Evolutionary conservation across 1,140 invertebrate genomes (phyloP).

Genomic region (Temnothorax nylanderi): DNA sequence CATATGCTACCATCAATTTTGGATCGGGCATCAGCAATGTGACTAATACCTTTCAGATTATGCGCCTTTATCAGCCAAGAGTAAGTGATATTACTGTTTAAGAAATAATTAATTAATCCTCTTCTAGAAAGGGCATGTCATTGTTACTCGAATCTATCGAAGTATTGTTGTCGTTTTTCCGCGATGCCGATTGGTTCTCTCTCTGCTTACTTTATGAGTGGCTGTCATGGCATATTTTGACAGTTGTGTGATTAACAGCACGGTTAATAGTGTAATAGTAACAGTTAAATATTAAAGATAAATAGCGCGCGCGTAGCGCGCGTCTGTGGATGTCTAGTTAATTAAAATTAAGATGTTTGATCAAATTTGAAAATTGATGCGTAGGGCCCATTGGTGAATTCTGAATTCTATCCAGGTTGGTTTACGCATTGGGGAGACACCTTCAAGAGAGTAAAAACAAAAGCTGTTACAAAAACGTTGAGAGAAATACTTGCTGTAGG

Average conservation of each 20-base stretch:
- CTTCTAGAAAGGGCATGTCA: no score
- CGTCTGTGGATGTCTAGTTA: no score
- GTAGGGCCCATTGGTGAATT: conserved; percentile 93
- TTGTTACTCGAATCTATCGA: no score
- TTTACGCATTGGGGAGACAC: conserved; percentile 94
- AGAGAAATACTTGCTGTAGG: conserved; percentile 88
- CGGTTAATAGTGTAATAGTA: no score
- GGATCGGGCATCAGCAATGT: conserved; percentile 85
- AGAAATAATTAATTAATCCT: not conserved
- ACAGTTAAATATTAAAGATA: no score
- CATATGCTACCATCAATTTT: conserved; percentile 92
- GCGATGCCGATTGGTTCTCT: no score
- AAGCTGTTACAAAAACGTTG: conserved; percentile 87
- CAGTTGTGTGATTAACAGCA: no score
- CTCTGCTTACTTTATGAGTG: no score
- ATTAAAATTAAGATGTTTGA: not conserved
- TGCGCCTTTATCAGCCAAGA: conserved; percentile 87
- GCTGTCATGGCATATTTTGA: no score
- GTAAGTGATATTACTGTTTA: conserved; percentile 75
- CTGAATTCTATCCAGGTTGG: conserved; percentile 96
- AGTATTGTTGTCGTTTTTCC: no score
- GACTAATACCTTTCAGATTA: conserved; percentile 79
- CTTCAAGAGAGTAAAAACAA: conserved; percentile 86
- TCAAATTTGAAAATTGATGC: not conserved
- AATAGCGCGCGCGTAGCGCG: no score